phyloP scores from a whole-genome alignment of 2,888 invertebrate species.

The Ochropleura leucogaster region DNA sequence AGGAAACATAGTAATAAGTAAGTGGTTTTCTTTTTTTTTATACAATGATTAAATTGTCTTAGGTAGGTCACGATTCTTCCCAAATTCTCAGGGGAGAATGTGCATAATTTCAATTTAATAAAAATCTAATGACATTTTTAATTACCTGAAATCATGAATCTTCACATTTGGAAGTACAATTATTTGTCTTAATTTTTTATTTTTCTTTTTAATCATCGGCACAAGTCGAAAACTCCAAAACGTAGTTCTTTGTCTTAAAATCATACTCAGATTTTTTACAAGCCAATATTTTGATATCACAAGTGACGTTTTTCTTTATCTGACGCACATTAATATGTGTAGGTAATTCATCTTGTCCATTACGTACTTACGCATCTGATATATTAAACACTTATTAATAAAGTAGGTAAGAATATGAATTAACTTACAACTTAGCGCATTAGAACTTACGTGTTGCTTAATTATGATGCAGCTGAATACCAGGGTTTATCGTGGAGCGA shows the following conservation, averaged over 20 bases:
- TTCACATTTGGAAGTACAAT: no score
- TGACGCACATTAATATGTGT: conserved; percentile 15
- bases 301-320: conserved; percentile 2
- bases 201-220: not conserved
- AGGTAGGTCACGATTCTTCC: not conserved
- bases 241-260: not conserved
- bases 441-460: not conserved
- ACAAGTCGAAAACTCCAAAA: not conserved
- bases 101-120: not conserved
- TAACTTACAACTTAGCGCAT: not conserved
- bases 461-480: not conserved
- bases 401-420: not conserved
- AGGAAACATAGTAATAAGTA: conserved; percentile 67
- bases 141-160: no score
- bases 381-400: conserved; percentile 2
- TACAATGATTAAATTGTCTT: not conserved
- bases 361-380: conserved; percentile 10
- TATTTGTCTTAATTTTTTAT: no score
- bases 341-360: conserved; percentile 1
- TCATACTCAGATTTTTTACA: not conserved
- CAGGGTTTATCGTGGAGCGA: no score
- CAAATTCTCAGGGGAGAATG: not conserved
- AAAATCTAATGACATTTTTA: no score
- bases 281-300: not conserved
- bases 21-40: conserved; percentile 47